These are phyloP conservation scores for Hirudo medicinalis DNA, from an alignment of 1,140 invertebrate genomes.

Conservation along the genomic window DNA sequence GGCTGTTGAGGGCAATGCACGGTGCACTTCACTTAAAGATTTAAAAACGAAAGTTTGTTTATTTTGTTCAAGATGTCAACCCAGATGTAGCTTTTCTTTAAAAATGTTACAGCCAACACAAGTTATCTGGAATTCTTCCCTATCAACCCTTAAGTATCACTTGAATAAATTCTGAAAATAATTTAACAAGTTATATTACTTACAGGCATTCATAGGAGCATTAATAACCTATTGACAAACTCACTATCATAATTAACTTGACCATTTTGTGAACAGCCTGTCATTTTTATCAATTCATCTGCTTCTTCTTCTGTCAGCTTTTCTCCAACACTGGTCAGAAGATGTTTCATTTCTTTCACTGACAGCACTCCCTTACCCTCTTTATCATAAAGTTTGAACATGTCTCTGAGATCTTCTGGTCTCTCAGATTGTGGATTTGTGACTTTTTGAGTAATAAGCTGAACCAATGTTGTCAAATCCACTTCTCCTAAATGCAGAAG, in stretches of 20 bases:
- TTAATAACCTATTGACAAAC: neutral
- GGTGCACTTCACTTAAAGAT: too few relatives aligned
- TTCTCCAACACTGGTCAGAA: constrained; percentile 23
- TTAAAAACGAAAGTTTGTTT: too few relatives aligned
- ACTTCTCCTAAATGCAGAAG: constrained; percentile 12
- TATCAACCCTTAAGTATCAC: too few relatives aligned
- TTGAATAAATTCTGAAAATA: too few relatives aligned
- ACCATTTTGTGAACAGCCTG: constrained; percentile 14
- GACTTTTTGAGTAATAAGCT: constrained; percentile 16
- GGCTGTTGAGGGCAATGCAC: too few relatives aligned
- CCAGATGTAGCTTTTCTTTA: too few relatives aligned
- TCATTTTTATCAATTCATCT: constrained; percentile 21
- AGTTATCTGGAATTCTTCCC: too few relatives aligned
- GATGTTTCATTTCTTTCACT: constrained; percentile 20
- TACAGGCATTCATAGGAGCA: too few relatives aligned
- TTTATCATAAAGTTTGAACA: constrained; percentile 22
- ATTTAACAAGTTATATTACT: too few relatives aligned
- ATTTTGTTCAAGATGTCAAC: too few relatives aligned
- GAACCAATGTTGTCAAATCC: constrained; percentile 18
- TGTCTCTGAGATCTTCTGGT: constrained; percentile 17
- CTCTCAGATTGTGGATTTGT: constrained; percentile 19
- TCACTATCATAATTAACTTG: constrained; percentile 22
- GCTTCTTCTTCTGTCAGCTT: constrained; percentile 22
- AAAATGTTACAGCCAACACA: too few relatives aligned
- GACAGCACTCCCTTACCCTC: constrained; percentile 11